Conservation (phyloP, 2,797 vertebrate genomes). For the Mormyrus hasselquistii region DNA sequence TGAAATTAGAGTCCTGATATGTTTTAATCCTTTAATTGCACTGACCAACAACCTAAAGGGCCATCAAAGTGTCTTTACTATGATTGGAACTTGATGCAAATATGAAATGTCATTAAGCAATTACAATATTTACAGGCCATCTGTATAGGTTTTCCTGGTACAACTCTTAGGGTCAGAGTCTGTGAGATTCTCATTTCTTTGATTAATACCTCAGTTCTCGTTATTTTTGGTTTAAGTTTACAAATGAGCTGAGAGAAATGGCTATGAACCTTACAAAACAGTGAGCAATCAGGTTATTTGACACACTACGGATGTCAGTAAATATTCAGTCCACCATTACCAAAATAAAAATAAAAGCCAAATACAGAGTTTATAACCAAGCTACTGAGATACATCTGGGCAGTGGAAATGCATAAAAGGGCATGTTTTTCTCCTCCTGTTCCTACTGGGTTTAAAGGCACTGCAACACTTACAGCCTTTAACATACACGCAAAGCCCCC, state of each 20-base stretch:
- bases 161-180: conserved; percentile 19
- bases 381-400: not conserved
- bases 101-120: conserved; percentile 39
- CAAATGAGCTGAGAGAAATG: not conserved
- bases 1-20: conserved; percentile 49
- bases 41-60: conserved; percentile 34
- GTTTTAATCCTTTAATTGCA: conserved; percentile 50
- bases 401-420: not conserved
- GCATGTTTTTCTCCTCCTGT: not conserved
- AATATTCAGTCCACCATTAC: conserved; percentile 18
- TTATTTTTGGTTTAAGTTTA: conserved; percentile 19
- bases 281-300: not conserved
- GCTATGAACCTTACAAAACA: not conserved
- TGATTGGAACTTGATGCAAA: conserved; percentile 37
- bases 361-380: not conserved
- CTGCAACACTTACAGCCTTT: not conserved
- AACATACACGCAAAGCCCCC: not conserved
- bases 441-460: not conserved
- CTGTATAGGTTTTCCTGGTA: conserved; percentile 31
- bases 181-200: conserved; percentile 17
- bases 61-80: conserved; percentile 26
- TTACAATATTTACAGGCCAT: conserved; percentile 39
- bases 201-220: not conserved
- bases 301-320: not conserved
- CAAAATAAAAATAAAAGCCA: conserved; percentile 22